Conservation (phyloP, 2,113 vertebrate species). For the Calonectris borealis region DNA sequence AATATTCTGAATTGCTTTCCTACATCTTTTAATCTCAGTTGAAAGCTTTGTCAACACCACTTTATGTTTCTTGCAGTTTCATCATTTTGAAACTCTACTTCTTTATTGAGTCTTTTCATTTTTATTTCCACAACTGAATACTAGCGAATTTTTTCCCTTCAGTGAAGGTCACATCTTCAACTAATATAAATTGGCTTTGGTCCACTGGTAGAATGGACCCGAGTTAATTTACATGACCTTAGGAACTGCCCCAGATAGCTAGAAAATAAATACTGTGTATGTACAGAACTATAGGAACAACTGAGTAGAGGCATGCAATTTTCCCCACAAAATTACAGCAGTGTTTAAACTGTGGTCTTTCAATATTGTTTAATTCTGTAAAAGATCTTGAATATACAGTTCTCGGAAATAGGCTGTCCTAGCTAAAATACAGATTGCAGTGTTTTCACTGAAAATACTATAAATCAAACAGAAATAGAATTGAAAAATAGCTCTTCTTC, state of each 20-base stretch:
- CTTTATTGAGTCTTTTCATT: not conserved
- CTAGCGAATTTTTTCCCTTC: not conserved
- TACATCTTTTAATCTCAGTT: not conserved
- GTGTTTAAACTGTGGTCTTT: not conserved
- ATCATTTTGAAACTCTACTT: not conserved
- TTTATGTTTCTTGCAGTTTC: not conserved
- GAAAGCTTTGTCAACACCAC: not conserved
- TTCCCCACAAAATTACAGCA: not conserved
- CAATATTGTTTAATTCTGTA: not conserved
- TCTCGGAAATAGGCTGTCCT: not conserved
- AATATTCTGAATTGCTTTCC: not conserved
- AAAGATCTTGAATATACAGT: not conserved
- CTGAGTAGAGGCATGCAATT: not conserved
- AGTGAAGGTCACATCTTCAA: not conserved
- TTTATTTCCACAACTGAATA: not conserved
- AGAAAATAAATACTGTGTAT: not conserved
- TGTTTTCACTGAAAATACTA: not conserved
- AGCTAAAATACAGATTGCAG: not conserved
- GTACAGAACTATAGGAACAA: not conserved
- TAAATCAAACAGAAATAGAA: conserved; percentile 16
- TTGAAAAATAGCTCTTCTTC: conserved; percentile 11
- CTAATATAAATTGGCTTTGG: not conserved
- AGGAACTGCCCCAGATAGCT: not conserved
- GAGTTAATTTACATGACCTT: not conserved
- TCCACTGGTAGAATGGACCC: not conserved